Percentiles rank a stretch among this genome's conserved stretches.
phyloP scores from a whole-genome alignment of 2,888 invertebrate species.

The Cheilosia scutellata region DNA sequence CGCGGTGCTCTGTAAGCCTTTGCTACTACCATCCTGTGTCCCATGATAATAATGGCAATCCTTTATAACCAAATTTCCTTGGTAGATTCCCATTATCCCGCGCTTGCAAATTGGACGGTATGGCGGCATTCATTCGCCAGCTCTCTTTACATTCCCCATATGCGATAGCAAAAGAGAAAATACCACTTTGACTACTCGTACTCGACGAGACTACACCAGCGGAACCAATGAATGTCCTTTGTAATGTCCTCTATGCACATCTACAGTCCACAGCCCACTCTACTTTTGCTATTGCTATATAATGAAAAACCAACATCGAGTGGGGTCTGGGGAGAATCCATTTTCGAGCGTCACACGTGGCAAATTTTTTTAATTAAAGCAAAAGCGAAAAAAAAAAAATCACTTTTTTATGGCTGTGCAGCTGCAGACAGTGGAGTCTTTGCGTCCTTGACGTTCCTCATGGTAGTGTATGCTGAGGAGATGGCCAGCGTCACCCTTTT shows the following conservation, averaged over 20 bases:
- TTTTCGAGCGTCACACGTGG: conserved; percentile 59
- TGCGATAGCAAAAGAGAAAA: conserved; percentile 4
- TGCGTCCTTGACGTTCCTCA: conserved; percentile 44
- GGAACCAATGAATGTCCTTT: conserved; percentile 59
- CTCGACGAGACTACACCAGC: neutral
- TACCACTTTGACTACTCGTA: conserved; percentile 18
- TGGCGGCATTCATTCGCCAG: conserved; percentile 22
- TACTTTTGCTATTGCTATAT: neutral
- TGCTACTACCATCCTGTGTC: conserved; percentile 10
- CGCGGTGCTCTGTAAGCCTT: conserved; percentile 17
- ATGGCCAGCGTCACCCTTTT: conserved; percentile 53
- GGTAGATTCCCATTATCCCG: conserved; percentile 46
- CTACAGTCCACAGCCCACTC: neutral
- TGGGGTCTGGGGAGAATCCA: conserved; percentile 26
- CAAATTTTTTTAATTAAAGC: conserved; percentile 48
- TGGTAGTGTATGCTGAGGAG: neutral
- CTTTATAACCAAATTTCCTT: conserved; percentile 59
- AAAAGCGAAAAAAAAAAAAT: conserved; percentile 8
- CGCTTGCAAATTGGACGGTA: conserved; percentile 59
- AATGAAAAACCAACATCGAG: conserved; percentile 61
- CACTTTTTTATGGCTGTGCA: conserved; percentile 2
- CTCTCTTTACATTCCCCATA: neutral
- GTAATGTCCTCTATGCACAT: conserved; percentile 16
- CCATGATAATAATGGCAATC: conserved; percentile 61
- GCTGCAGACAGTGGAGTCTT: conserved; percentile 13